These are phyloP conservation scores for Epinephelus awoara DNA, from an alignment of 2,797 vertebrate species.

Conservation along the genomic window DNA sequence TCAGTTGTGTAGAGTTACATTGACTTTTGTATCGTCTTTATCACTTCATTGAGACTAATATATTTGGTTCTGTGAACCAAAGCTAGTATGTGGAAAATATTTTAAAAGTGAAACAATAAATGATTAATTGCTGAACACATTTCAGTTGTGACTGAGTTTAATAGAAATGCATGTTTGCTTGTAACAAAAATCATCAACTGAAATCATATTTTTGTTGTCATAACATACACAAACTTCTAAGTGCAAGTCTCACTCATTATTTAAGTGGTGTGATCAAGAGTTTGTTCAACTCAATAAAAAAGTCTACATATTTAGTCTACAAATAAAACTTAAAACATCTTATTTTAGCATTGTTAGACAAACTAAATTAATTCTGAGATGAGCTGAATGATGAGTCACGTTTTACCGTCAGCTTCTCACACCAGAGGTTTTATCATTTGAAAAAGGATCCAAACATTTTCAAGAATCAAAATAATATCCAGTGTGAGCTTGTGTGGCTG, in stretches of 20 bases:
- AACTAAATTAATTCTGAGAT: neutral
- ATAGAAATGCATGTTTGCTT: constrained; percentile 23
- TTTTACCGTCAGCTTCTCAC: neutral
- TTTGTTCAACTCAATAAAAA: neutral
- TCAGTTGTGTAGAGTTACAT: constrained; percentile 68
- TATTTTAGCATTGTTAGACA: neutral
- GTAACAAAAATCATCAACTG: neutral
- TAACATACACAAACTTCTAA: constrained; percentile 7
- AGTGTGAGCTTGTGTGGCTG: neutral
- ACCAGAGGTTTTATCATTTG: neutral
- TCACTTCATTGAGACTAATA: constrained; percentile 75
- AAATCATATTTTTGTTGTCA: neutral
- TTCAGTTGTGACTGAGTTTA: constrained; percentile 27
- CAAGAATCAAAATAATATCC: neutral
- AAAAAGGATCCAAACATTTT: neutral
- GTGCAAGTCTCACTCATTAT: constrained; percentile 7
- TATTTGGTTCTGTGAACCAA: constrained; percentile 89
- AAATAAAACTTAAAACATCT: constrained; percentile 16
- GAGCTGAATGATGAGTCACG: neutral
- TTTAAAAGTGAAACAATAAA: constrained; percentile 79
- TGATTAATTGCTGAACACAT: constrained; percentile 65
- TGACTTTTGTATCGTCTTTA: constrained; percentile 76
- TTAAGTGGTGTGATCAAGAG: constrained; percentile 15
- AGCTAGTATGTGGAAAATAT: constrained; percentile 68
- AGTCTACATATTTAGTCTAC: neutral